phyloP scores from a whole-genome alignment of 2,113 vertebrate species.

The Garra rufa region DNA sequence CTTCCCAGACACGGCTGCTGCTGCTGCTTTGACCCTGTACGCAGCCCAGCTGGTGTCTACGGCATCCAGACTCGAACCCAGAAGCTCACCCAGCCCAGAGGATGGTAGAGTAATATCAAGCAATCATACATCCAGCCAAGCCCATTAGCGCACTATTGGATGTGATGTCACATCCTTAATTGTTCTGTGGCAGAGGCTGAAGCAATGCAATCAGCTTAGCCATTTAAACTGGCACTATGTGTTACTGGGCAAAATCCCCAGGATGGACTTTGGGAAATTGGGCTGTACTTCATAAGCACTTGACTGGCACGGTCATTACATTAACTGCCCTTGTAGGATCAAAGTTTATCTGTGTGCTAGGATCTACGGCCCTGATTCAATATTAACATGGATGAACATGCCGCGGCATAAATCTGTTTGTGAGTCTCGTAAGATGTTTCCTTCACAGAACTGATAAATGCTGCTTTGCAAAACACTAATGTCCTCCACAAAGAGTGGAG shows the following conservation, averaged over 20 bases:
- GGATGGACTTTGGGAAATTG: slow-evolving; percentile 53
- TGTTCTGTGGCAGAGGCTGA: slow-evolving; percentile 57
- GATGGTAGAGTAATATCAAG: slow-evolving; percentile 42
- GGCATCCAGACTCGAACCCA: neutral
- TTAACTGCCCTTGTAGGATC: slow-evolving; percentile 59
- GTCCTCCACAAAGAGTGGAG: neutral
- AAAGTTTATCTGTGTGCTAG: slow-evolving; percentile 63
- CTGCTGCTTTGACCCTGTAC: slow-evolving; percentile 38
- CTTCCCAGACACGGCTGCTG: slow-evolving; percentile 26
- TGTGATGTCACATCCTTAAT: slow-evolving; percentile 64
- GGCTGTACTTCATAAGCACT: slow-evolving; percentile 55
- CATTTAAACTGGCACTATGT: slow-evolving; percentile 51
- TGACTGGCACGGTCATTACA: slow-evolving; percentile 56
- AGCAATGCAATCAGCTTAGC: slow-evolving; percentile 62
- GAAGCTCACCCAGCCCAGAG: neutral
- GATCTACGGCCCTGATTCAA: slow-evolving; percentile 53
- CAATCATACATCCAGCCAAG: slow-evolving; percentile 47
- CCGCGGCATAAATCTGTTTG: slow-evolving; percentile 53
- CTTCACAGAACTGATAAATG: slow-evolving; percentile 39
- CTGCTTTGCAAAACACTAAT: slow-evolving; percentile 22
- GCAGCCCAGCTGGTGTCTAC: slow-evolving; percentile 14
- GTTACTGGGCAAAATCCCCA: slow-evolving; percentile 53
- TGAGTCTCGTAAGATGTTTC: slow-evolving; percentile 53
- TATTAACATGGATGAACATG: slow-evolving; percentile 54
- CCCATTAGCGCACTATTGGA: slow-evolving; percentile 53